A percentile compares a stretch with the other conserved stretches of the same genome.
Evolutionary conservation across 2,113 vertebrate genomes (phyloP).

Genomic region (Crotalus helleri): DNA sequence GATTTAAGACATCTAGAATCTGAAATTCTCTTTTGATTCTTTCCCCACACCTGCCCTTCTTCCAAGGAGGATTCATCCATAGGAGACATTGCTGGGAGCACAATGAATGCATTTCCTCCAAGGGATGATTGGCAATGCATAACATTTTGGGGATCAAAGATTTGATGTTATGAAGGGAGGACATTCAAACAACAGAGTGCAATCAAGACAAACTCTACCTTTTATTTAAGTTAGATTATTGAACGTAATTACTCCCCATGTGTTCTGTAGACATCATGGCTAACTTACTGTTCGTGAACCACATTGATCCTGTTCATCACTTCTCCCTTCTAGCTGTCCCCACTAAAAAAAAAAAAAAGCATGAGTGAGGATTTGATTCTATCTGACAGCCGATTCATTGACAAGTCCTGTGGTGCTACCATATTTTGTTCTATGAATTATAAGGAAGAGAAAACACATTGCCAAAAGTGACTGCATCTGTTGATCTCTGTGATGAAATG

Average conservation of each 20-base stretch:
- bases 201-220: neutral
- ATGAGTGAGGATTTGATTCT: neutral
- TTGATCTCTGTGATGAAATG: neutral
- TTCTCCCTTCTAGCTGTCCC: neutral
- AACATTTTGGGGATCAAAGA: neutral
- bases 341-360: neutral
- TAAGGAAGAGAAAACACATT: neutral
- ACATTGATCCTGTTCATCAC: no score
- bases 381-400: neutral
- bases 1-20: neutral
- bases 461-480: neutral
- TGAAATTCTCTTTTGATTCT: neutral
- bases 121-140: neutral
- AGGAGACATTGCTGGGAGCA: neutral
- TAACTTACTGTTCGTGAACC: neutral
- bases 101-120: neutral
- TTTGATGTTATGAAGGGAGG: neutral
- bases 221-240: neutral
- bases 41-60: neutral
- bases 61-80: neutral
- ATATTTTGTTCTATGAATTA: neutral
- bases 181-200: neutral
- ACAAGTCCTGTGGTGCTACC: rapidly evolving
- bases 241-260: neutral
- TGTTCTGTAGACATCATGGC: neutral